phyloP scores from a whole-genome alignment of 2,113 vertebrate species.

The Percopsis transmontana region DNA sequence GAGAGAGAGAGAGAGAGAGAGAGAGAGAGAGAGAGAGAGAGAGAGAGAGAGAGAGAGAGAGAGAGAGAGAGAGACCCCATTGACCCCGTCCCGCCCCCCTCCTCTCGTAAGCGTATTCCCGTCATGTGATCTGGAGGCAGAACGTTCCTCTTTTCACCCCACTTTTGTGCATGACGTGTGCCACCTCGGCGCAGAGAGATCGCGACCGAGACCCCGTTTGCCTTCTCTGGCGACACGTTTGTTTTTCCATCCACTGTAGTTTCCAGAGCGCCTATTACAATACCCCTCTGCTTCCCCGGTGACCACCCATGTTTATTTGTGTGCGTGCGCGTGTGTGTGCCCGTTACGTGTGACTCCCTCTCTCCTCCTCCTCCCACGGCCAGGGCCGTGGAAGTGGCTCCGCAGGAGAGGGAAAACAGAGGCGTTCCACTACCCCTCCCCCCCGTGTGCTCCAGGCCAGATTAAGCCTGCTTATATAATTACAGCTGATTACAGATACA shows the following conservation, averaged over 20 bases:
- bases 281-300: not conserved
- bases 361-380: not conserved
- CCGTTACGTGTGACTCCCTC: not conserved
- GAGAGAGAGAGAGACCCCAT: conserved; percentile 57
- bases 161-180: conserved; percentile 32
- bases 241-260: conserved; percentile 35
- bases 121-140: conserved; percentile 46
- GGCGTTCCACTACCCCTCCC: not conserved
- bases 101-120: conserved; percentile 46
- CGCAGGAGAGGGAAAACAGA: conserved; percentile 11
- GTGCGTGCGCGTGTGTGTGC: conserved; percentile 9
- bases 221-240: conserved; percentile 23
- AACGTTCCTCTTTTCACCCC: conserved; percentile 52
- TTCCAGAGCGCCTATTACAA: conserved; percentile 27
- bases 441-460: conserved; percentile 19
- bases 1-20: conserved; percentile 26
- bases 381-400: not conserved
- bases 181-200: conserved; percentile 19
- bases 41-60: conserved; percentile 25
- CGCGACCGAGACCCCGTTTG: conserved; percentile 23
- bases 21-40: conserved; percentile 32
- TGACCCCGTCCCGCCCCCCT: conserved; percentile 50
- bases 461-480: conserved; percentile 44
- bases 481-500: conserved; percentile 60
- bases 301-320: not conserved